Percentiles rank a stretch among this genome's conserved stretches.
Conservation (phyloP, 2,888 invertebrate genomes). For the Druceiella hillmani region DNA sequence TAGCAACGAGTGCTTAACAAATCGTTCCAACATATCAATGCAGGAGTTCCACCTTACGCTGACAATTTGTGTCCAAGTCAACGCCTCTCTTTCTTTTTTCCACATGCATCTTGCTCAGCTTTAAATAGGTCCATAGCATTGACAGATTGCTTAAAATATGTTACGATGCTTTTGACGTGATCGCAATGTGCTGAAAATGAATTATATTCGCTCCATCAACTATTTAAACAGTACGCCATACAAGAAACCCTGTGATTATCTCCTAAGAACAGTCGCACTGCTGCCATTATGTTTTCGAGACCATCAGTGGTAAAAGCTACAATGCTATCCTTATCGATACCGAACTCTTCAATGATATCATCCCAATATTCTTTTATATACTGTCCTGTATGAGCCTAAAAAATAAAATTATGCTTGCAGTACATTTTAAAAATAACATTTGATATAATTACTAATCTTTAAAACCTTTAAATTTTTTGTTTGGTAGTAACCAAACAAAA, state of each 20-base stretch:
- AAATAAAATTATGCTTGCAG: conserved; percentile 16
- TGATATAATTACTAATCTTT: too few relatives aligned
- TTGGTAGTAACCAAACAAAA: conserved; percentile 16
- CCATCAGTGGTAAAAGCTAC: conserved; percentile 26
- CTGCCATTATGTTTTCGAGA: conserved; percentile 26
- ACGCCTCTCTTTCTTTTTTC: conserved; percentile 27
- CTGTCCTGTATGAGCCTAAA: conserved; percentile 19
- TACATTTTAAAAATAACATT: too few relatives aligned
- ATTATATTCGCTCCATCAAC: conserved; percentile 26
- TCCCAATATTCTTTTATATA: conserved; percentile 20
- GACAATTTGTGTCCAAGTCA: conserved; percentile 26
- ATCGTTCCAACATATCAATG: conserved; percentile 27
- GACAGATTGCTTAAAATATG: conserved; percentile 28
- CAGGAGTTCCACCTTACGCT: conserved; percentile 28
- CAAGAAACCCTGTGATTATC: conserved; percentile 25
- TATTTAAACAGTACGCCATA: conserved; percentile 28
- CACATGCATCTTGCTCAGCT: conserved; percentile 19
- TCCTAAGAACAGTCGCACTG: conserved; percentile 25
- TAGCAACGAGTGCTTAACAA: conserved; percentile 20
- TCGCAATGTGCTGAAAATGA: conserved; percentile 23
- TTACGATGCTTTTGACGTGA: conserved; percentile 28
- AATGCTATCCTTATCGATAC: conserved; percentile 16
- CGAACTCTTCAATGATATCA: too few relatives aligned
- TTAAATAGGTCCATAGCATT: conserved; percentile 28
- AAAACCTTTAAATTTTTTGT: too few relatives aligned